Percentiles rank a stretch among this genome's conserved stretches.
Conservation (phyloP, 2,113 vertebrate species). For the Rhegmatorhina hoffmannsi region DNA sequence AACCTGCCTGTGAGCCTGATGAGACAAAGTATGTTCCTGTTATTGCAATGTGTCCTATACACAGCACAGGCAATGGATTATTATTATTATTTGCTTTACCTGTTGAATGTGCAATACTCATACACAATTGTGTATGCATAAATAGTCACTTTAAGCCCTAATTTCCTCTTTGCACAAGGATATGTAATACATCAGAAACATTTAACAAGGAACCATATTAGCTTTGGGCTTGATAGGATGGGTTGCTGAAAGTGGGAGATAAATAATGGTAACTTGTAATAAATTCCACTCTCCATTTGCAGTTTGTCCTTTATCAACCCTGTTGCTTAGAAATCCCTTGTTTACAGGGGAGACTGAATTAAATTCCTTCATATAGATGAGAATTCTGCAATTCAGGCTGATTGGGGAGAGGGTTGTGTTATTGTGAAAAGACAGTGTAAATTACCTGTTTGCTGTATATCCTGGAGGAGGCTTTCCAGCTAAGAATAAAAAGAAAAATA, state of each 20-base stretch:
- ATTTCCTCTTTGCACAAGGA: neutral
- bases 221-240: neutral
- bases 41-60: too few species aligned
- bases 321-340: neutral
- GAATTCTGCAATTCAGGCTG: neutral
- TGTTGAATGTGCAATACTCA: too few species aligned
- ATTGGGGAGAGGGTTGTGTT: neutral
- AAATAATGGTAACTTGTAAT: neutral
- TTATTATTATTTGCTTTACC: too few species aligned
- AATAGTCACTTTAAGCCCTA: neutral
- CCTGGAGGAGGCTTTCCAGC: neutral
- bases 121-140: too few species aligned
- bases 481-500: neutral
- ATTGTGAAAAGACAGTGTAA: neutral
- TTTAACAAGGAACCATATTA: neutral
- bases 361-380: conserved; percentile 6
- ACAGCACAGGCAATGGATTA: too few species aligned
- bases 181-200: neutral
- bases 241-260: neutral
- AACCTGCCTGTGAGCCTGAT: too few species aligned
- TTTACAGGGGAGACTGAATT: neutral
- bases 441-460: neutral
- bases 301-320: neutral
- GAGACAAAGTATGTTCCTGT: too few species aligned
- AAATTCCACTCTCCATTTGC: neutral